Evolutionary conservation across 2,113 vertebrate genomes (phyloP).

Genomic region (Corythoichthys haematopterus): DNA sequence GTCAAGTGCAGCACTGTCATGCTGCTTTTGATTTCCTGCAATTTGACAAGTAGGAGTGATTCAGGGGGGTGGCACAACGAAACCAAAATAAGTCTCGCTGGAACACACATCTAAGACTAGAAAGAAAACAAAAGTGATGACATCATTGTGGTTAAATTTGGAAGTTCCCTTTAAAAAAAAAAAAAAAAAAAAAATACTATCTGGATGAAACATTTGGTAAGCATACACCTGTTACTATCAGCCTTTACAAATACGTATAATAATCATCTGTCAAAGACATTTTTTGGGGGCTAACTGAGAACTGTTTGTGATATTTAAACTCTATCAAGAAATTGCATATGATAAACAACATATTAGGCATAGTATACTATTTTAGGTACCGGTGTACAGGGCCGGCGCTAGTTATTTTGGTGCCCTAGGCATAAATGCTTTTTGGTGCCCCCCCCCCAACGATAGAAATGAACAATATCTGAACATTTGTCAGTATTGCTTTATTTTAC

Average conservation of each 20-base stretch:
- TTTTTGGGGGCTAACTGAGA: too few species aligned
- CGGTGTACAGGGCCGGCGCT: too few species aligned
- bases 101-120: conserved; percentile 16
- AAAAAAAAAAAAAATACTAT: conserved; percentile 9
- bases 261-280: too few species aligned
- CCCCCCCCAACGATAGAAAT: too few species aligned
- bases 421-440: too few species aligned
- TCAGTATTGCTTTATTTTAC: too few species aligned
- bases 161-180: conserved; percentile 11
- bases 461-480: too few species aligned
- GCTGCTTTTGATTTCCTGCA: conserved; percentile 89
- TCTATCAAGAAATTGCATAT: too few species aligned
- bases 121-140: conserved; percentile 19
- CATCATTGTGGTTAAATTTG: not conserved
- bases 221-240: not conserved
- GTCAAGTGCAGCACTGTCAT: conserved; percentile 84
- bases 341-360: too few species aligned
- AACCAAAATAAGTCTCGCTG: conserved; percentile 22
- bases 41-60: conserved; percentile 21
- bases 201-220: conserved; percentile 8
- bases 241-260: not conserved
- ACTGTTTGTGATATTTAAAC: too few species aligned
- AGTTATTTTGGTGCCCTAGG: too few species aligned
- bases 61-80: conserved; percentile 13
- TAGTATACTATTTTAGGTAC: too few species aligned